A percentile compares a stretch with the other conserved stretches of the same genome.
Evolutionary conservation across 2,113 vertebrate genomes (phyloP).

Genomic region (Pelecanoides urinatrix): DNA sequence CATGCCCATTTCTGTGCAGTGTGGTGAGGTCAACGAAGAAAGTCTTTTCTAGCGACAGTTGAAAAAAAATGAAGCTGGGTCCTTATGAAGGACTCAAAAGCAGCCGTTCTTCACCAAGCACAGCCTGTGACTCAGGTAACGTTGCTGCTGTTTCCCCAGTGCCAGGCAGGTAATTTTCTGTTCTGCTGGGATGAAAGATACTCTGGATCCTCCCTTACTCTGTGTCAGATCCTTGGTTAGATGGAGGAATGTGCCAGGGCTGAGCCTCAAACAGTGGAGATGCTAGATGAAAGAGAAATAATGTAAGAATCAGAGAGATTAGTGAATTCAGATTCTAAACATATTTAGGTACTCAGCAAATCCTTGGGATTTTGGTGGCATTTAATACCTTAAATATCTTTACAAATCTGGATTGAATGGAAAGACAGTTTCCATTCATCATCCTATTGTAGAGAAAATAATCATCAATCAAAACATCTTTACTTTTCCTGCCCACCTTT

Average conservation of each 20-base stretch:
- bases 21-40: background rate
- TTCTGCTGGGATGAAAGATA: background rate
- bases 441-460: background rate
- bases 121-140: background rate
- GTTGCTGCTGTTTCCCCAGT: background rate
- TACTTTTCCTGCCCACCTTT: background rate
- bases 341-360: background rate
- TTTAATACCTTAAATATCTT: background rate
- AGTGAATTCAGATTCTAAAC: background rate
- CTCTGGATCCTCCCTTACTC: background rate
- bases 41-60: background rate
- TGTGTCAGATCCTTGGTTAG: constrained; percentile 15
- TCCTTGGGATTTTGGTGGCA: background rate
- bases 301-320: background rate
- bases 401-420: background rate
- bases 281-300: constrained; percentile 49
- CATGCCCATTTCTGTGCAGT: background rate
- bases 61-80: background rate
- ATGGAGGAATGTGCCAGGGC: constrained; percentile 55
- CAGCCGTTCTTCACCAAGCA: background rate
- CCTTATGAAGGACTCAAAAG: background rate
- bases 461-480: background rate
- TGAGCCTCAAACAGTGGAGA: constrained; percentile 65
- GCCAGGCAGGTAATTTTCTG: background rate
- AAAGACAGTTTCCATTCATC: background rate